Conservation (phyloP, 2,888 invertebrate genomes). For the Halocaridina rubra region DNA sequence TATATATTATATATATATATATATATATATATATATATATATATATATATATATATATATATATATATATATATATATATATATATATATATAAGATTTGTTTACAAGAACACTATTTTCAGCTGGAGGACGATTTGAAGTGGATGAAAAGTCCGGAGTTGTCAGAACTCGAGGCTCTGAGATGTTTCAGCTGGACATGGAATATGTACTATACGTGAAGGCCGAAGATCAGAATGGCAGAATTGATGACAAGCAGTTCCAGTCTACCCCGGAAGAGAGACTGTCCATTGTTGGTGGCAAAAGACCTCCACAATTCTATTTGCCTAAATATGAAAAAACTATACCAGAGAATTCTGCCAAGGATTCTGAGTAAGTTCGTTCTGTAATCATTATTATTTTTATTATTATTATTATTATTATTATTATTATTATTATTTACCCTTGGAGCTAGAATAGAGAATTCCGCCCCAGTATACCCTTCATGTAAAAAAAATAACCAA, state of each 20-base stretch:
- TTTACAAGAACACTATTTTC: slow-evolving; percentile 26
- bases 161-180: slow-evolving; percentile 91
- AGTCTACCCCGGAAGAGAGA: slow-evolving; percentile 91
- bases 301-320: slow-evolving; percentile 96
- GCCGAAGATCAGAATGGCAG: slow-evolving; percentile 95
- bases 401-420: too few species aligned
- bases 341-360: slow-evolving; percentile 97
- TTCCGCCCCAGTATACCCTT: too few species aligned
- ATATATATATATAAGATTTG: not conserved
- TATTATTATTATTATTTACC: too few species aligned
- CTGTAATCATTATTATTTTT: too few species aligned
- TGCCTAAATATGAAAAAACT: slow-evolving; percentile 93
- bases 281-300: slow-evolving; percentile 97
- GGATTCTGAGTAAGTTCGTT: slow-evolving; percentile 96
- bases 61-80: slow-evolving; percentile 16
- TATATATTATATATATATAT: slow-evolving; percentile 27
- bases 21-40: slow-evolving; percentile 35
- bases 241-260: slow-evolving; percentile 88
- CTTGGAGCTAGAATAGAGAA: too few species aligned
- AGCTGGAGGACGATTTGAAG: slow-evolving; percentile 81
- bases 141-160: slow-evolving; percentile 91
- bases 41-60: slow-evolving; percentile 15
- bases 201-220: slow-evolving; percentile 94
- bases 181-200: slow-evolving; percentile 93
- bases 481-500: too few species aligned